Percentiles rank a stretch among this genome's conserved stretches.
phyloP scores from a whole-genome alignment of 2,113 vertebrate species.

The Hipposideros armiger region DNA sequence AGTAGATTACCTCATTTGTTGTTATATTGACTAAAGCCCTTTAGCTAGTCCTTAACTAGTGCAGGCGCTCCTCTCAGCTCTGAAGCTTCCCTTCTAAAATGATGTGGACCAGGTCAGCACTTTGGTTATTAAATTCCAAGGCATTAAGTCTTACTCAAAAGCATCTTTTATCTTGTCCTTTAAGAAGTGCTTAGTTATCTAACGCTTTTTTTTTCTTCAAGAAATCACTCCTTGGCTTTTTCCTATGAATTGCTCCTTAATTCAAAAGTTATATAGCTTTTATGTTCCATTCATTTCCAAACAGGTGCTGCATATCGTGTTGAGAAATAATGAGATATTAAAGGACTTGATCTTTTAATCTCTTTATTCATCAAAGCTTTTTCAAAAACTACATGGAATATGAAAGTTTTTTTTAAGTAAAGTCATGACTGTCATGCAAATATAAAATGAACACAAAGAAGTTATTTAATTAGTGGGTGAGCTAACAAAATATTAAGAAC shows the following conservation, averaged over 20 bases:
- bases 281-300: neutral
- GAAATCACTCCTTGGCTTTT: neutral
- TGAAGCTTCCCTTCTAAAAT: neutral
- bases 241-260: slow-evolving; percentile 41
- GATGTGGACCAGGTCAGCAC: neutral
- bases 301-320: neutral
- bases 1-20: neutral
- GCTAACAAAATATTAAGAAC: neutral
- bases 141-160: neutral
- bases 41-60: neutral
- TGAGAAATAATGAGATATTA: slow-evolving; percentile 36
- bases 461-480: neutral
- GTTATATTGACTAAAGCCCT: neutral
- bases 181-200: slow-evolving; percentile 39
- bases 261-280: slow-evolving; percentile 54
- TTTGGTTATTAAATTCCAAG: neutral
- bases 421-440: neutral
- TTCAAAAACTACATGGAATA: slow-evolving; percentile 30
- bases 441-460: slow-evolving; percentile 37
- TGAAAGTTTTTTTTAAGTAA: neutral
- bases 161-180: slow-evolving; percentile 10
- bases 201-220: slow-evolving; percentile 6
- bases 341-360: neutral
- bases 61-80: neutral
- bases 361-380: slow-evolving; percentile 45